phyloP scores from a whole-genome alignment of 1,140 invertebrate species.

The Ephestia elutella region DNA sequence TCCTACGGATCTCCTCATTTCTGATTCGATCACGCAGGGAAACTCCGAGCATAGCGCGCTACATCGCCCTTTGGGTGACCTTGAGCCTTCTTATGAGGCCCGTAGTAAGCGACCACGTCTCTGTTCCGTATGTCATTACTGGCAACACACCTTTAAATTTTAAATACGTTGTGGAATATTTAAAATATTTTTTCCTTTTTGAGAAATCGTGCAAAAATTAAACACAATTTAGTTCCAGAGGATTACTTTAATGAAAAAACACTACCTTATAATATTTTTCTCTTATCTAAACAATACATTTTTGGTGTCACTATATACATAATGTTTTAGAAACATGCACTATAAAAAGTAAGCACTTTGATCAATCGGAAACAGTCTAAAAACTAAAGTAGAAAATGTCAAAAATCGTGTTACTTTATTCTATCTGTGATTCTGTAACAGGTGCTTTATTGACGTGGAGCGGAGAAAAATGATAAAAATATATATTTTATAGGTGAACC shows the following conservation, averaged over 20 bases:
- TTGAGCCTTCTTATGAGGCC: too few species aligned
- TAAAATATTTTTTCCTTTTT: not conserved
- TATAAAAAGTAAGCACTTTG: conserved; percentile 34
- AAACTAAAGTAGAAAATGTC: conserved; percentile 12
- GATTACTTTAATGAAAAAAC: conserved; percentile 57
- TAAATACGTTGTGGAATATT: too few species aligned
- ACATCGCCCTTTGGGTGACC: too few species aligned
- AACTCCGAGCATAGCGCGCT: too few species aligned
- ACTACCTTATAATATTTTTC: conserved; percentile 48
- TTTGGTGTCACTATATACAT: conserved; percentile 52
- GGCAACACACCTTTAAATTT: too few species aligned
- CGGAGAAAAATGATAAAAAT: not conserved
- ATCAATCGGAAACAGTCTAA: conserved; percentile 12
- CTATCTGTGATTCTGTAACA: not conserved
- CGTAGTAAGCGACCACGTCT: not conserved
- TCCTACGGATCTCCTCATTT: too few species aligned
- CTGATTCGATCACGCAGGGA: too few species aligned
- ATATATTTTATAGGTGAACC: too few species aligned
- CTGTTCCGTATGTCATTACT: not conserved
- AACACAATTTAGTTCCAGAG: conserved; percentile 34
- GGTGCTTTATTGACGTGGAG: not conserved
- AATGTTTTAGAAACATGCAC: conserved; percentile 57
- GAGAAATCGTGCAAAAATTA: conserved; percentile 9
- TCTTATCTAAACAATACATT: conserved; percentile 44
- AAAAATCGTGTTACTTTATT: conserved; percentile 9